These are phyloP conservation scores for Sylvilagus floridanus DNA, from an alignment of 2,797 vertebrate genomes.

Conservation along the genomic window DNA sequence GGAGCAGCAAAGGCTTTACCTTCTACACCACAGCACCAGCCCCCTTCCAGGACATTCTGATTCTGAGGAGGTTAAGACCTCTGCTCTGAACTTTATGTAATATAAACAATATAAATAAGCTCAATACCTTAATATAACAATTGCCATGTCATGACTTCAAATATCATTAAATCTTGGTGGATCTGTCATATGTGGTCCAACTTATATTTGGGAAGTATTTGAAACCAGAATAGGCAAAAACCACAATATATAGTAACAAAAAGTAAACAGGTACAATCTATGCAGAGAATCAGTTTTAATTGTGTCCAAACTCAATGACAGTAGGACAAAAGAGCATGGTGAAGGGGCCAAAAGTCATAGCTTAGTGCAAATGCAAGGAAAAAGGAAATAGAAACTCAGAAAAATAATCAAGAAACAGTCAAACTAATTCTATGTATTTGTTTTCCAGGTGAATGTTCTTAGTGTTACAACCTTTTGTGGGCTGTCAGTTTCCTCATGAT, in stretches of 20 bases:
- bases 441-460: not conserved
- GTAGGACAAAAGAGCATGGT: not conserved
- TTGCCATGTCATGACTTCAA: not conserved
- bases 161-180: not conserved
- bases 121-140: not conserved
- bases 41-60: too few species aligned
- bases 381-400: not conserved
- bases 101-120: not conserved
- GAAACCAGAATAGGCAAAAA: not conserved
- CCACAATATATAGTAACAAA: not conserved
- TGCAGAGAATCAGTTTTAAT: not conserved
- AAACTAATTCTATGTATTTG: not conserved
- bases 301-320: not conserved
- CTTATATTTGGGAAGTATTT: slow-evolving; percentile 20
- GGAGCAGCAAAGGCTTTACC: too few species aligned
- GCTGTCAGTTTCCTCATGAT: not conserved
- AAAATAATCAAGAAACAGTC: not conserved
- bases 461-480: not conserved
- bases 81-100: too few species aligned
- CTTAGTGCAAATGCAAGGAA: not conserved
- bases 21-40: too few species aligned
- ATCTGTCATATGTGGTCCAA: not conserved
- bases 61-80: too few species aligned
- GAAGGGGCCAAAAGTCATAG: not conserved
- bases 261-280: slow-evolving; percentile 13